phyloP scores from a whole-genome alignment of 2,113 vertebrate species.

The Grantiella picta region DNA sequence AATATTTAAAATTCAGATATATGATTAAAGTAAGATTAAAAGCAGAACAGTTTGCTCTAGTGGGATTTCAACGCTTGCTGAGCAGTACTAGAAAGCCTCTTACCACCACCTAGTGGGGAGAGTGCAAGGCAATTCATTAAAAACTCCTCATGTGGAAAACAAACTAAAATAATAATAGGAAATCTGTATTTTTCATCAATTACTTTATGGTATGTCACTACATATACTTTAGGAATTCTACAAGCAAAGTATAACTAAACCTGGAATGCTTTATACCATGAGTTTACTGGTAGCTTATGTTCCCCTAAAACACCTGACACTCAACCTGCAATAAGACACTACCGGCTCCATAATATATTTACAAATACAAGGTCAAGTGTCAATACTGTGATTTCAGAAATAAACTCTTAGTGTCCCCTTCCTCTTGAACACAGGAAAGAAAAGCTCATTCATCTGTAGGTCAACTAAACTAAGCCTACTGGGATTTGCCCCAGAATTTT shows the following conservation, averaged over 20 bases:
- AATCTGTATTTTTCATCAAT: not conserved
- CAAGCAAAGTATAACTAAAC: not conserved
- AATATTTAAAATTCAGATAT: not conserved
- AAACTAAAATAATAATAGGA: not conserved
- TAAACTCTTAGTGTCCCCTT: not conserved
- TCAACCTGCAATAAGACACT: not conserved
- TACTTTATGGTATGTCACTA: not conserved
- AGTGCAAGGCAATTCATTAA: not conserved
- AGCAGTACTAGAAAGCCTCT: not conserved
- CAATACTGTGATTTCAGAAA: not conserved
- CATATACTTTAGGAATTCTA: not conserved
- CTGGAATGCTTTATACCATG: too few species aligned
- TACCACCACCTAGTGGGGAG: constrained; percentile 48
- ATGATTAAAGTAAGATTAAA: not conserved
- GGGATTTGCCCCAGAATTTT: not conserved
- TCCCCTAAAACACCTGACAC: not conserved
- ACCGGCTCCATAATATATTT: not conserved
- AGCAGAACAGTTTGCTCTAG: not conserved
- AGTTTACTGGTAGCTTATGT: not conserved
- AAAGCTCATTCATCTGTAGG: not conserved
- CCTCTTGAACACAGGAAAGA: not conserved
- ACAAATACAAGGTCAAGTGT: not conserved
- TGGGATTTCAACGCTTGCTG: not conserved
- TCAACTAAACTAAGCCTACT: not conserved
- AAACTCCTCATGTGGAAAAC: not conserved